Percentiles rank a stretch among this genome's conserved stretches.
phyloP scores from a whole-genome alignment of 2,797 vertebrate genomes.

The Morelia viridis region DNA sequence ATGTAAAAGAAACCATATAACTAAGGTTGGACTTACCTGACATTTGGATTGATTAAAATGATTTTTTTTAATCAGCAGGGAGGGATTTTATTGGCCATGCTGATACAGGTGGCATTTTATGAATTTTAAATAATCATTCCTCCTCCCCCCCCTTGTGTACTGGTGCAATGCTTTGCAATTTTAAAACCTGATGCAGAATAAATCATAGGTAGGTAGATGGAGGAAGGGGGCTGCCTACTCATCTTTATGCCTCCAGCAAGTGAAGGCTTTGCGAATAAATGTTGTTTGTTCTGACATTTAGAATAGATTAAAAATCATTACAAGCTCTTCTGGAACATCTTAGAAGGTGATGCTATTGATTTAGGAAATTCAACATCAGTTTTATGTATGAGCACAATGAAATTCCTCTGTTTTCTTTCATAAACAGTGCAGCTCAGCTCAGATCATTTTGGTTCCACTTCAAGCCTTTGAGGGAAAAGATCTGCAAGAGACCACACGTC shows the following conservation, averaged over 20 bases:
- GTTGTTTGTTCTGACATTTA: conserved; percentile 68
- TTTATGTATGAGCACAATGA: conserved; percentile 47
- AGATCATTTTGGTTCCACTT: neutral
- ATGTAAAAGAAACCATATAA: neutral
- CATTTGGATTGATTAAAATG: neutral
- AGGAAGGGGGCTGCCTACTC: neutral
- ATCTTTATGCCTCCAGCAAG: conserved; percentile 26
- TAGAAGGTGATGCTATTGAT: conserved; percentile 69
- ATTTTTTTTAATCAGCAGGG: neutral
- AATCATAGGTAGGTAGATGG: neutral
- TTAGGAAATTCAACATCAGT: conserved; percentile 55
- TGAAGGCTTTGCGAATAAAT: conserved; percentile 48
- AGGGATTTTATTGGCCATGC: neutral
- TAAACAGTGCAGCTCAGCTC: neutral
- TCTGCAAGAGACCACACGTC: neutral
- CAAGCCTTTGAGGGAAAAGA: neutral
- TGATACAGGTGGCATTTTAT: neutral
- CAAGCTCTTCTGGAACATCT: conserved; percentile 64
- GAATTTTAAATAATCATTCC: neutral
- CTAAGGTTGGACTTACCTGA: neutral
- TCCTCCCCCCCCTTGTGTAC: accelerated
- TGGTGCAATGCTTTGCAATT: neutral
- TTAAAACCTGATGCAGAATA: neutral
- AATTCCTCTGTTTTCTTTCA: neutral
- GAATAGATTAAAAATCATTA: conserved; percentile 67